Evolutionary conservation across 2,113 vertebrate genomes (phyloP).

Genomic region (Ginglymostoma cirratum): DNA sequence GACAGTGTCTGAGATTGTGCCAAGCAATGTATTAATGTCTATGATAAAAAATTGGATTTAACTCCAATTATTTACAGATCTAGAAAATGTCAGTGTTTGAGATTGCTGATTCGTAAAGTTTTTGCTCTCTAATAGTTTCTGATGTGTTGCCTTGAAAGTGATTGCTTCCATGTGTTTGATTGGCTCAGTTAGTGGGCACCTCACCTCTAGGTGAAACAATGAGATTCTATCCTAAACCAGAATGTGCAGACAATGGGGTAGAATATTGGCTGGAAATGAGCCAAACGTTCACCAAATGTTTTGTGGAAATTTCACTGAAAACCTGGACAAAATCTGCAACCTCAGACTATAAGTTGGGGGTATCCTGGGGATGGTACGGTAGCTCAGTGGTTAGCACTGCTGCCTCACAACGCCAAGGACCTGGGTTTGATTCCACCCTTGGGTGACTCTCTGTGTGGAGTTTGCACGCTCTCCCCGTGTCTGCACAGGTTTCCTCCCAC

Average conservation of each 20-base stretch:
- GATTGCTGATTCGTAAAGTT: background rate
- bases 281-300: background rate
- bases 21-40: background rate
- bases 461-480: too few species aligned
- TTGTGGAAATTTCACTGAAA: background rate
- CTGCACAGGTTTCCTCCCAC: too few species aligned
- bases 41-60: background rate
- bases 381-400: too few species aligned
- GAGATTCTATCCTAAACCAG: background rate
- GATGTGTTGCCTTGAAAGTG: background rate
- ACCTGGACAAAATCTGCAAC: background rate
- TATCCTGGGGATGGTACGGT: too few species aligned
- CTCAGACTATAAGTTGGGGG: background rate
- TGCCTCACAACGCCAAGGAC: too few species aligned
- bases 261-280: background rate
- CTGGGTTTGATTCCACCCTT: too few species aligned
- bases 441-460: too few species aligned
- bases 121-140: background rate
- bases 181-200: background rate
- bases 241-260: background rate
- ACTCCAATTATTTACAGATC: background rate
- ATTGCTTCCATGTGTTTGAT: background rate
- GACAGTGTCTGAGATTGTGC: background rate
- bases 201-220: background rate
- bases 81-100: background rate